phyloP scores from a whole-genome alignment of 23 tunicate species.

The Halocynthia roretzi region DNA sequence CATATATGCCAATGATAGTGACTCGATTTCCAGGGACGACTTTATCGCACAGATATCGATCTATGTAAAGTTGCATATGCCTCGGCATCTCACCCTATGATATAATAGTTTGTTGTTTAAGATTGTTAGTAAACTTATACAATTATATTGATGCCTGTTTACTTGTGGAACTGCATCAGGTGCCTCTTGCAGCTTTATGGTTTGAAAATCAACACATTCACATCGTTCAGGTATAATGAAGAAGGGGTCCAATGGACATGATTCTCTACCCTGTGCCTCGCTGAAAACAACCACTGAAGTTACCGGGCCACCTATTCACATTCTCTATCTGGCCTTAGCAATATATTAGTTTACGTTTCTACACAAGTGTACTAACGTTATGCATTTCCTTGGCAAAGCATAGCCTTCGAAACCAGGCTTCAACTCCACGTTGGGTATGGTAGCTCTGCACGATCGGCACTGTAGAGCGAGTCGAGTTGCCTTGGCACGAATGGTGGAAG shows the following conservation, averaged over 20 bases:
- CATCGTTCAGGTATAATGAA: conserved; percentile 95
- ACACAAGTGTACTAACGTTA: conserved; percentile 45
- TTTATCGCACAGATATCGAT: conserved; percentile 86
- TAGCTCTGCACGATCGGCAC: conserved; percentile 77
- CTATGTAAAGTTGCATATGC: conserved; percentile 87
- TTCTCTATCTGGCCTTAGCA: neutral
- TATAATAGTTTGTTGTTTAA: neutral
- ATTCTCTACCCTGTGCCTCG: conserved; percentile 66
- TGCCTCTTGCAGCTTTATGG: conserved; percentile 94
- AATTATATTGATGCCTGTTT: neutral
- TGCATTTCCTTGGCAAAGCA: conserved; percentile 86
- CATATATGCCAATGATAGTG: conserved; percentile 83
- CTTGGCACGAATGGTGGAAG: conserved; percentile 79
- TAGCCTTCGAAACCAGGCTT: conserved; percentile 95
- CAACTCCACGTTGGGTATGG: conserved; percentile 55
- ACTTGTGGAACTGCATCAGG: conserved; percentile 96
- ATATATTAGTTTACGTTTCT: neutral
- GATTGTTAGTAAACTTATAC: neutral
- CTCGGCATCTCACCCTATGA: conserved; percentile 97
- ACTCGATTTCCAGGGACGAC: conserved; percentile 97
- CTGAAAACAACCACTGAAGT: neutral
- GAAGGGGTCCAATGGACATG: conserved; percentile 97
- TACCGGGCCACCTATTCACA: neutral
- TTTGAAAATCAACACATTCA: conserved; percentile 95
- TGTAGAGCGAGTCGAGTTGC: conserved; percentile 83